Evolutionary conservation across 1,140 invertebrate genomes (phyloP), one percentile per base, ranked within the genome.

Genomic region (Ganaspis sp.): DNA sequence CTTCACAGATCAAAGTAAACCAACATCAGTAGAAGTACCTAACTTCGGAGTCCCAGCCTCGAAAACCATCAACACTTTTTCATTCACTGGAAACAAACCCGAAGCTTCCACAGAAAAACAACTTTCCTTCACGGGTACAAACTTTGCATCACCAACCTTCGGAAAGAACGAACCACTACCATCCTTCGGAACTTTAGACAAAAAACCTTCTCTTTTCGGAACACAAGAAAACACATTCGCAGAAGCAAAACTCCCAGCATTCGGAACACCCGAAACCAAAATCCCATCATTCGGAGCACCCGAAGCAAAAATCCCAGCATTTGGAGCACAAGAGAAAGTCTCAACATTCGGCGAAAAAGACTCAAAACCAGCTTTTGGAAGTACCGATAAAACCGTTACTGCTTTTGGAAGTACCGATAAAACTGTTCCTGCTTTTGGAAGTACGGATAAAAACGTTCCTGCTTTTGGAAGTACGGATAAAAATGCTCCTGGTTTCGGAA

Each of bases 151-250:
- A 26, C 15, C 45, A 9, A 26, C 72, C 0, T 73, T 73, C 38
- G 72, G 49, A 29, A 37, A n/a, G 1, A 73, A 34, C 11, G 81
- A 82, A 23, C n/a, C 77, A 11, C 26, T 69, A 11, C 49, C 75
- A 11, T n/a, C 81, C 6, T 86, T 86, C 53, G 79, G 79, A 8
- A 45, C 77, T 2, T 64, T 74, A 15, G 78, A 85, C n/a, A 85
- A 72, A 26, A 88, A 88, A 72, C 17, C 79, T 21, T 17, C 79
- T 6, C 73, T 84, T 17, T 88, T 88, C 49, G 77, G 45, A 9
- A 70, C 72, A 34, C 4, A 64, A 0, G 77, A 81, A 4, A 80
- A 38, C 37, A 82, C n/a, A n/a, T n/a, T n/a, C n/a, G n/a, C n/a
- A n/a, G n/a, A n/a, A n/a, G n/a, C n/a, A n/a, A 70, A 87, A 38